Base-by-base conservation (phyloP, 92 coral and sea anemone genomes). In the Phenganax subtilis region DNA sequence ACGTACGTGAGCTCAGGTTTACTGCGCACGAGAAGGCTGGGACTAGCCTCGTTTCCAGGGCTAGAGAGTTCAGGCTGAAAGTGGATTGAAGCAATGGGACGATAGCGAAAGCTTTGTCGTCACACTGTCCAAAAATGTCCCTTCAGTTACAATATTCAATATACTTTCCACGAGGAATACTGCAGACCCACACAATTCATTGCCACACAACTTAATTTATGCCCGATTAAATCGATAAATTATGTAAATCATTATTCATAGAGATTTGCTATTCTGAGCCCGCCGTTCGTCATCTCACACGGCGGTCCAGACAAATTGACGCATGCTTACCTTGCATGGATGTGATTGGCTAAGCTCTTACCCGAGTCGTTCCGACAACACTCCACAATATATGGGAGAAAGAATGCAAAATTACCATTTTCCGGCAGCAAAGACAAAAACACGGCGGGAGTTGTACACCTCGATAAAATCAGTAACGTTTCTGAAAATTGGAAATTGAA, bases 331-430 rank as follows among this genome's bases (percentile, higher is more conserved):
- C 70, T 76, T 10, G 47, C 55, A 76, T 61, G 64, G 51, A 76
- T 76, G 27, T 76, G 55, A 44, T 70, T 60, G 75, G 87, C 82
- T 61, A 91, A 86, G 44, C 86, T 80, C 3, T 86, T 87, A 12
- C 97, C 84, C 20, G 87, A 88, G 74, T 91, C 76, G 44, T 87
- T 91, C 15, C 88, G 87, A 75, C 87, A 89, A 71, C 93, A 88
- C 75, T 90, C 90, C 68, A 91, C 91, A 70, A 93, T 82, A 82
- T 86, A 93, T 4, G 98, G 98, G 6, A 93, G 77, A 54, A 93
- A 93, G 78, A 93, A 93, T 2, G 91, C 91, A 25, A 93, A 87
- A 57, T 90, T 87, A 37, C 97, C 98, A 28, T 93, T 93, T 63
- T 88, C 90, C 37, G 98, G 98, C 3, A 93, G 80, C 51, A 90